These are phyloP conservation scores for Sesamia inferens DNA, from an alignment of 2,888 invertebrate genomes.

Conservation along the genomic window DNA sequence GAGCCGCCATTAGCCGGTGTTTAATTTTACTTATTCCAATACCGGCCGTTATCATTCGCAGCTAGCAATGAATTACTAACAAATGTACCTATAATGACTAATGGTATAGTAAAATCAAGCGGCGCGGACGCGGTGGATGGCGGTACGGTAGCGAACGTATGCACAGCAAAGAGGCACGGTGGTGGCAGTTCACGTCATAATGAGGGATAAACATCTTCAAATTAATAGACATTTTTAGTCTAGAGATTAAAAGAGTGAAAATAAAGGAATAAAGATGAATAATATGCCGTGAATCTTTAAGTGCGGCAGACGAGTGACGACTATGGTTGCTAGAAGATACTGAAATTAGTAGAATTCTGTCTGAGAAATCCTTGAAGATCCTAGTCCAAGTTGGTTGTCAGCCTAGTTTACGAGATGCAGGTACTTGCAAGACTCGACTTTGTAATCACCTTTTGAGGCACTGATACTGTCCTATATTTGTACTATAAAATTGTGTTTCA, in stretches of 20 bases:
- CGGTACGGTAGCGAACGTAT: too few relatives aligned
- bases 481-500: slow-evolving; percentile 22
- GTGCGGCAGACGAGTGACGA: background rate
- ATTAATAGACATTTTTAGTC: slow-evolving; percentile 8
- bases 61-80: too few relatives aligned
- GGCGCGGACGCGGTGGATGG: too few relatives aligned
- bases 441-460: background rate
- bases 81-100: too few relatives aligned
- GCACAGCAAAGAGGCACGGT: too few relatives aligned
- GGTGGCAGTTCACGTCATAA: slow-evolving; percentile 2
- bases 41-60: too few relatives aligned
- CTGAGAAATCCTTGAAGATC: background rate
- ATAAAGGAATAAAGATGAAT: background rate
- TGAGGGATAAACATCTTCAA: background rate
- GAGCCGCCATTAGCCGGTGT: too few relatives aligned
- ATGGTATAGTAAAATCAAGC: too few relatives aligned
- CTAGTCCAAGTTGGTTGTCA: slow-evolving; percentile 5
- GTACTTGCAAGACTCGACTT: slow-evolving; percentile 10
- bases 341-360: background rate
- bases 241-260: background rate
- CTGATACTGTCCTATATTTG: slow-evolving; percentile 26
- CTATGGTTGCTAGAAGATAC: background rate
- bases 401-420: background rate
- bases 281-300: background rate
- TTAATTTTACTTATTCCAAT: too few relatives aligned